phyloP scores from a whole-genome alignment of 2,888 invertebrate species.

The Kuschelorhynchus macadamiae region DNA sequence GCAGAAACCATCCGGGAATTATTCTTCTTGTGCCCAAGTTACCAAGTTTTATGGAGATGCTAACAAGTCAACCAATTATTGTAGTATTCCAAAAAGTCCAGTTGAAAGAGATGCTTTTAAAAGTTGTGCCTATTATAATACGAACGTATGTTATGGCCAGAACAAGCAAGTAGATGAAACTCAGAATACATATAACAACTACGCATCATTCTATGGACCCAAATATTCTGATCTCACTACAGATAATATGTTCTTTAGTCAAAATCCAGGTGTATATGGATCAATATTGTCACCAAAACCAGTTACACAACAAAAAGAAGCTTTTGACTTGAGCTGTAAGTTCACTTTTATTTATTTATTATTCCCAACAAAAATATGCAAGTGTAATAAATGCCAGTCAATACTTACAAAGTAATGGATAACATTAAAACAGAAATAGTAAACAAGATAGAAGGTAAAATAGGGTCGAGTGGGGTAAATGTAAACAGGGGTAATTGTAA shows the following conservation, averaged over 20 bases:
- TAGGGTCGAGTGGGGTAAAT: too few relatives aligned
- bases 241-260: constrained; percentile 29
- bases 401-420: too few relatives aligned
- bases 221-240: constrained; percentile 46
- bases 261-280: constrained; percentile 29
- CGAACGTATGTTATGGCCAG: constrained; percentile 39
- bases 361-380: not conserved
- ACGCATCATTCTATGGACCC: constrained; percentile 14
- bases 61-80: constrained; percentile 48
- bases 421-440: too few relatives aligned
- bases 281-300: not conserved
- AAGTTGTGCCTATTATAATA: constrained; percentile 50
- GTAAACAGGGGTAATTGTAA: too few relatives aligned
- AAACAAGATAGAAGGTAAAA: too few relatives aligned
- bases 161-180: constrained; percentile 25
- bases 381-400: too few relatives aligned
- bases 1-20: constrained; percentile 59
- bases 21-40: constrained; percentile 63
- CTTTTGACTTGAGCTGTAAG: constrained; percentile 26
- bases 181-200: constrained; percentile 12
- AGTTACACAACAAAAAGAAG: not conserved
- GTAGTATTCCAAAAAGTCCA: constrained; percentile 56
- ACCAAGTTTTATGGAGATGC: constrained; percentile 52
- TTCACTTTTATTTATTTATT: constrained; percentile 5
- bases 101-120: constrained; percentile 43